Conservation (phyloP, 2,113 vertebrate genomes). For the Podarcis muralis region DNA sequence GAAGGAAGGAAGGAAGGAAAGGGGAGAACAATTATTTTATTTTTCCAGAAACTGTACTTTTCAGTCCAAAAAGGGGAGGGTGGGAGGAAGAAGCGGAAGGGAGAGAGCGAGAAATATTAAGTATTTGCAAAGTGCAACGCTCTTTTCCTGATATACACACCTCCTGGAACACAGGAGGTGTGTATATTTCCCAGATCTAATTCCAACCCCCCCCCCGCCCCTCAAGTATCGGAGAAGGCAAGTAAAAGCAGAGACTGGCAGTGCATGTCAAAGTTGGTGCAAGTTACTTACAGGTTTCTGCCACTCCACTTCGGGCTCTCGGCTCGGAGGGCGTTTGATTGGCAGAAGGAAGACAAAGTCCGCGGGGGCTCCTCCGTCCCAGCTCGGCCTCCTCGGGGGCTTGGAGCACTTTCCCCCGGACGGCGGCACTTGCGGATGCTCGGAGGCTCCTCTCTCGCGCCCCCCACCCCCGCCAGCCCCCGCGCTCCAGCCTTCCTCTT, state of each 20-base stretch:
- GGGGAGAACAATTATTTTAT: background rate
- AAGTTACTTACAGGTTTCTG: constrained; percentile 89
- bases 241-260: constrained; percentile 47
- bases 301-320: constrained; percentile 81
- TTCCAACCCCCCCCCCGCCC: too few relatives aligned
- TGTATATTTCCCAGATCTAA: constrained; percentile 46
- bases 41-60: background rate
- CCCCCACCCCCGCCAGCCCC: background rate
- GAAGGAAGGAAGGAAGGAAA: background rate
- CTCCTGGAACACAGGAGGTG: background rate
- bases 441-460: constrained; percentile 50
- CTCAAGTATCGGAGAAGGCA: constrained; percentile 66
- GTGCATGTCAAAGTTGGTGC: constrained; percentile 82
- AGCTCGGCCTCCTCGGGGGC: constrained; percentile 58
- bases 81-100: too few relatives aligned
- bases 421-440: constrained; percentile 65
- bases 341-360: constrained; percentile 81
- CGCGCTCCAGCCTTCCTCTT: constrained; percentile 25
- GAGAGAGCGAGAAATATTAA: background rate
- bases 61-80: background rate
- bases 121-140: background rate
- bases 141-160: background rate
- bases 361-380: constrained; percentile 67
- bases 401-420: constrained; percentile 73
- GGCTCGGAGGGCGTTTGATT: constrained; percentile 83